Conservation (phyloP, 2,113 vertebrate species). For the Bubalus kerabau region DNA sequence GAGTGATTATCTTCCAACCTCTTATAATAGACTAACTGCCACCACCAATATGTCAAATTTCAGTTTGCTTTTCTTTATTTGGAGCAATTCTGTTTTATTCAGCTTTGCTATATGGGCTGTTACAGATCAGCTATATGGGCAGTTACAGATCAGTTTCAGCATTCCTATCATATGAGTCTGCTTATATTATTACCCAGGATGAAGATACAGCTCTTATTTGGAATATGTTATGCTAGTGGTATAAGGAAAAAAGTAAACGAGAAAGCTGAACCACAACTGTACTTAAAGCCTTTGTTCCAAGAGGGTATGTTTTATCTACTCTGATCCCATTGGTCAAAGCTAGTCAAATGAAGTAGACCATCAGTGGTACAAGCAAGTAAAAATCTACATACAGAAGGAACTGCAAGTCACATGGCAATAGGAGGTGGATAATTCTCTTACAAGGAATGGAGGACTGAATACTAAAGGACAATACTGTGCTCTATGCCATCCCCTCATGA, state of each 20-base stretch:
- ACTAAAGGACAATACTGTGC: neutral
- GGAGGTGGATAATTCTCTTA: too few species aligned
- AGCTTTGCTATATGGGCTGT: neutral
- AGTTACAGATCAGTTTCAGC: neutral
- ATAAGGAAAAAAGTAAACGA: neutral
- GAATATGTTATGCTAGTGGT: neutral
- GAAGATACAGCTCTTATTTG: neutral
- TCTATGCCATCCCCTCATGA: neutral
- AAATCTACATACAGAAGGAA: neutral
- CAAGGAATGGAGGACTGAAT: neutral
- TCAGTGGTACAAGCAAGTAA: neutral
- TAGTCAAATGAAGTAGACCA: neutral
- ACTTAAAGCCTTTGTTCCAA: neutral
- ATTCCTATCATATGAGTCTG: neutral
- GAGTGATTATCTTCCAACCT: neutral
- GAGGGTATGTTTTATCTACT: neutral
- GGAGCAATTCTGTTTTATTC: neutral
- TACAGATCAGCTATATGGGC: neutral
- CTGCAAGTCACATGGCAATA: neutral
- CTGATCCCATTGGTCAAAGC: neutral
- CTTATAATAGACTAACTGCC: neutral
- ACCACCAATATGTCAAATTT: neutral
- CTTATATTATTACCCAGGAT: neutral
- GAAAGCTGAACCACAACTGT: neutral
- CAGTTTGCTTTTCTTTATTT: neutral